Evolutionary conservation across 2,797 vertebrate species (phyloP).

Genomic region (Varecia variegata): DNA sequence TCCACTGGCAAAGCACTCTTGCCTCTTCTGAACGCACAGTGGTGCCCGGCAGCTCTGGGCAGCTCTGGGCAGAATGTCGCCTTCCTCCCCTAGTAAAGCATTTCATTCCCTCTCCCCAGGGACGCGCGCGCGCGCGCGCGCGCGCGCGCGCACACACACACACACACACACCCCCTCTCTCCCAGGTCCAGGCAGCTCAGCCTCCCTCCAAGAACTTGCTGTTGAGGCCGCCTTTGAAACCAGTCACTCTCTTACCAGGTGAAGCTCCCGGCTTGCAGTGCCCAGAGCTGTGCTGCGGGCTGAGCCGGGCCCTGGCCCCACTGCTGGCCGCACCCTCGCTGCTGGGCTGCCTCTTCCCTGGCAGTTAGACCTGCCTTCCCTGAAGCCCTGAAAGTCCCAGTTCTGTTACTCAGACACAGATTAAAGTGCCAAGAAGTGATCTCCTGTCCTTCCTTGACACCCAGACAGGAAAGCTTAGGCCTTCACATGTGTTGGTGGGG

Average conservation of each 20-base stretch:
- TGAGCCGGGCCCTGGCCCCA: background rate
- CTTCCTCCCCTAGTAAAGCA: background rate
- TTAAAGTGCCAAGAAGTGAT: background rate
- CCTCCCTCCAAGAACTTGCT: background rate
- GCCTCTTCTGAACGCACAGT: slow-evolving; percentile 50
- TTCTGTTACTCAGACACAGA: slow-evolving; percentile 28
- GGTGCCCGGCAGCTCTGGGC: slow-evolving; percentile 60
- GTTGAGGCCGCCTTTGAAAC: slow-evolving; percentile 9
- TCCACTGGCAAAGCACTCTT: slow-evolving; percentile 67
- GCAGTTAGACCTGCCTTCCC: slow-evolving; percentile 39
- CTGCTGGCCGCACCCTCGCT: background rate
- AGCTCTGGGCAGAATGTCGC: slow-evolving; percentile 26
- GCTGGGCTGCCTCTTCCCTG: background rate
- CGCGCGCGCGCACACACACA: background rate
- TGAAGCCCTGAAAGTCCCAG: slow-evolving; percentile 22
- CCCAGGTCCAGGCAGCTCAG: background rate
- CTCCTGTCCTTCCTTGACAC: slow-evolving; percentile 48
- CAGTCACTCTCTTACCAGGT: background rate
- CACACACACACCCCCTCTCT: background rate
- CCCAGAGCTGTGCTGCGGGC: background rate
- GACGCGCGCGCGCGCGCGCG: too few species aligned
- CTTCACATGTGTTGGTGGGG: background rate
- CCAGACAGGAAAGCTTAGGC: slow-evolving; percentile 36
- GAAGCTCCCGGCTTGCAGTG: background rate
- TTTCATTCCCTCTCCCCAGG: slow-evolving; percentile 52